Conservation (phyloP, 2,113 vertebrate species). For the Nothocercus julius region DNA sequence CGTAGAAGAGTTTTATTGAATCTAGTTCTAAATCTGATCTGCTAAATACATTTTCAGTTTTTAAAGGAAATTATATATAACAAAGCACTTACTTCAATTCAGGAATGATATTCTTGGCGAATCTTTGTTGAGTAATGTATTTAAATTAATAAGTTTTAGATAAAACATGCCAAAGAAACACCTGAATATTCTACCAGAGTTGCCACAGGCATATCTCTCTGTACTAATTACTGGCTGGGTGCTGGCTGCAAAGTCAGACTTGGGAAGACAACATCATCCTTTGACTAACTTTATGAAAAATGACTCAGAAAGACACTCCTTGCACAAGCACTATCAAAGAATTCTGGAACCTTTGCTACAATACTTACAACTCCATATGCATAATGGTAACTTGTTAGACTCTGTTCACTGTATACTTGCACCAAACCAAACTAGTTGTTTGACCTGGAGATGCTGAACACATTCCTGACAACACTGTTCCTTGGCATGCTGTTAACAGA, state of each 20-base stretch:
- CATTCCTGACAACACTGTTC: neutral
- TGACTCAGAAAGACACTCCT: neutral
- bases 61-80: neutral
- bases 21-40: neutral
- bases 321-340: neutral
- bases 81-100: neutral
- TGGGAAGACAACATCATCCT: neutral
- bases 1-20: neutral
- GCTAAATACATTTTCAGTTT: neutral
- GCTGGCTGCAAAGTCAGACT: neutral
- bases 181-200: neutral
- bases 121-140: neutral
- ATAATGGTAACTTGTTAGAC: neutral
- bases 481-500: slow-evolving; percentile 9
- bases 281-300: neutral
- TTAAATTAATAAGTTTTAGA: neutral
- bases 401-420: neutral
- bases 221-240: neutral
- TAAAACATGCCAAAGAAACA: neutral
- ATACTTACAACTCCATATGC: neutral
- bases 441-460: neutral
- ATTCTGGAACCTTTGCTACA: neutral
- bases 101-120: neutral
- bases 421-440: neutral
- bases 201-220: neutral